Conservation (phyloP, 92 coral and sea anemone species). For the Galaxea fascicularis region DNA sequence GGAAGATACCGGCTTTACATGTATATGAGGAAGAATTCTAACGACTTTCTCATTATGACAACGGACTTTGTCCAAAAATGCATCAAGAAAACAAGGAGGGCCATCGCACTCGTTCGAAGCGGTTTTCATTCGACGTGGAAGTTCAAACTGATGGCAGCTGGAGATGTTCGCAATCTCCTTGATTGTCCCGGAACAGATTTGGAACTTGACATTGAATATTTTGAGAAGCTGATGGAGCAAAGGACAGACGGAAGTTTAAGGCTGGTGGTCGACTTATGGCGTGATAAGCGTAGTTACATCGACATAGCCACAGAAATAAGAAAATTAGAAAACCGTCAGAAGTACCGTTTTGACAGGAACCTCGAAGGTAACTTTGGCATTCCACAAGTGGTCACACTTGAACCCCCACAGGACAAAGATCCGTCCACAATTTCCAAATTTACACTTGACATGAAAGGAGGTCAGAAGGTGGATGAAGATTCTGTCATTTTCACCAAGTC, state of each 20-base stretch:
- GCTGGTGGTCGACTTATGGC: conserved; percentile 9
- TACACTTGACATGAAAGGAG: conserved; percentile 7
- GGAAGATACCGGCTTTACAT: not conserved
- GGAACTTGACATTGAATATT: not conserved
- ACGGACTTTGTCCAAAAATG: conserved; percentile 9
- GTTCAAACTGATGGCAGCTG: not conserved
- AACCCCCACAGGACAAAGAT: not conserved
- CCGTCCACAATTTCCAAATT: not conserved
- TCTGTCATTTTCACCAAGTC: not conserved
- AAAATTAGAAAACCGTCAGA: conserved; percentile 11
- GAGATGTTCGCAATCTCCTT: not conserved
- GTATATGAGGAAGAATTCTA: conserved; percentile 7
- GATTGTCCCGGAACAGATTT: conserved; percentile 13
- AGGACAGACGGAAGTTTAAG: not conserved
- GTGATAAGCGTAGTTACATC: not conserved
- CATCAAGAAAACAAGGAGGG: not conserved
- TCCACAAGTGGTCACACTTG: not conserved
- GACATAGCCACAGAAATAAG: not conserved
- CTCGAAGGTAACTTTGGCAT: not conserved
- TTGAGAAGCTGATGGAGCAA: conserved; percentile 1
- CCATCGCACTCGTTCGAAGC: not conserved
- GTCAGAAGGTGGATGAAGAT: conserved; percentile 19
- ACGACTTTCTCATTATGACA: not conserved
- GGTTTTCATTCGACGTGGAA: not conserved
- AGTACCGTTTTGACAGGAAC: conserved; percentile 11